phyloP scores from a whole-genome alignment of 2,797 vertebrate genomes.

The Buceros bicornis region DNA sequence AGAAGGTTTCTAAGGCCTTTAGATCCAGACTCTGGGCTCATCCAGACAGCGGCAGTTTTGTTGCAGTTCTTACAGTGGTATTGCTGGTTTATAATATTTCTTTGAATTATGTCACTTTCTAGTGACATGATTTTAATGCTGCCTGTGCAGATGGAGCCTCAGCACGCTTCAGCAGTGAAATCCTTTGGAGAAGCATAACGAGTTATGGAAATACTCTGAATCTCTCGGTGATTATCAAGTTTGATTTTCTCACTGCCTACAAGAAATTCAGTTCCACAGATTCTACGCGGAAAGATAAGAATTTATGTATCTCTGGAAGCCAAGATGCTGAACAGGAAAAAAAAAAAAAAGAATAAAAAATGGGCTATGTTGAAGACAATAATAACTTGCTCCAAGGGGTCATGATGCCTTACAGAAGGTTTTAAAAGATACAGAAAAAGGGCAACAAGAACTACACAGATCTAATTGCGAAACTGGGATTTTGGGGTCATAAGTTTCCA shows the following conservation, averaged over 20 bases:
- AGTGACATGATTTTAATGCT: neutral
- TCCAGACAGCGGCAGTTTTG: neutral
- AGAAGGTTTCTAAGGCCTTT: neutral
- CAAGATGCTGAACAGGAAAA: neutral
- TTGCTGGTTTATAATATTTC: neutral
- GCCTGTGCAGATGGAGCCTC: neutral
- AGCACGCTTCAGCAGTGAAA: neutral
- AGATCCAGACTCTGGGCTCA: neutral
- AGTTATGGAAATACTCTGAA: neutral
- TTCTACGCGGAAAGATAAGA: neutral
- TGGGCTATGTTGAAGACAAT: neutral
- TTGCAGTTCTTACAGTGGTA: neutral
- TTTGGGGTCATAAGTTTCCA: neutral
- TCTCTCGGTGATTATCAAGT: neutral
- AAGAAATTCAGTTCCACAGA: neutral
- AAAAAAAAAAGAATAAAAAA: neutral
- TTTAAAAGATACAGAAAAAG: neutral
- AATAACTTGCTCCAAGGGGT: neutral
- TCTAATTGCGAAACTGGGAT: neutral
- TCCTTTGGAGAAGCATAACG: neutral
- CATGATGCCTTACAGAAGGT: neutral
- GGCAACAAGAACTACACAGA: neutral
- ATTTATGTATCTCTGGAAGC: neutral
- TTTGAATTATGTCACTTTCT: neutral
- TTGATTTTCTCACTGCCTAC: neutral